phyloP scores from a whole-genome alignment of 2,797 vertebrate genomes.

The Myotis vivesi region DNA sequence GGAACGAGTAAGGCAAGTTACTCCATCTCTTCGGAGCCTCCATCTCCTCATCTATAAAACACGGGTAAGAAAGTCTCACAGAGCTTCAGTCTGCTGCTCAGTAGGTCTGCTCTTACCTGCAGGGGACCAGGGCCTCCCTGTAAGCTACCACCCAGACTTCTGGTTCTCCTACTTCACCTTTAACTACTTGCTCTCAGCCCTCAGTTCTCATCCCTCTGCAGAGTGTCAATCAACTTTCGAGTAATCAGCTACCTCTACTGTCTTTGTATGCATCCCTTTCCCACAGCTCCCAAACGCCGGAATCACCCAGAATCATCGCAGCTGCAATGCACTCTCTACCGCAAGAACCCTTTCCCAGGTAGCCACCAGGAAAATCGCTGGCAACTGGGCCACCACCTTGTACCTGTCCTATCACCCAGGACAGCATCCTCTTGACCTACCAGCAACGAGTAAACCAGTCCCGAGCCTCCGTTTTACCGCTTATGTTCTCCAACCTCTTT shows the following conservation, averaged over 20 bases:
- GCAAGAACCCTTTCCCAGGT: background rate
- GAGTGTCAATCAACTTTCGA: background rate
- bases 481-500: background rate
- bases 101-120: background rate
- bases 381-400: background rate
- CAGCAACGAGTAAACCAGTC: background rate
- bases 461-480: background rate
- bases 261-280: background rate
- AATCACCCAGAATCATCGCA: background rate
- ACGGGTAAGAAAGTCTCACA: background rate
- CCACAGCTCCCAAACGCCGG: background rate
- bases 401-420: background rate
- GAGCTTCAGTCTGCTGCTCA: background rate
- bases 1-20: background rate
- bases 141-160: background rate
- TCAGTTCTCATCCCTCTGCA: background rate
- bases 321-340: background rate
- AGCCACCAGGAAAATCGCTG: background rate
- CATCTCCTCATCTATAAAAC: background rate
- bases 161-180: background rate
- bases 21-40: background rate
- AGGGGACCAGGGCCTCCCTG: background rate
- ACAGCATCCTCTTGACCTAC: background rate
- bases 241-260: background rate
- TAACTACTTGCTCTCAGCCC: background rate